Conservation (phyloP, 2,888 invertebrate genomes). For the Adelphocoris suturalis region DNA sequence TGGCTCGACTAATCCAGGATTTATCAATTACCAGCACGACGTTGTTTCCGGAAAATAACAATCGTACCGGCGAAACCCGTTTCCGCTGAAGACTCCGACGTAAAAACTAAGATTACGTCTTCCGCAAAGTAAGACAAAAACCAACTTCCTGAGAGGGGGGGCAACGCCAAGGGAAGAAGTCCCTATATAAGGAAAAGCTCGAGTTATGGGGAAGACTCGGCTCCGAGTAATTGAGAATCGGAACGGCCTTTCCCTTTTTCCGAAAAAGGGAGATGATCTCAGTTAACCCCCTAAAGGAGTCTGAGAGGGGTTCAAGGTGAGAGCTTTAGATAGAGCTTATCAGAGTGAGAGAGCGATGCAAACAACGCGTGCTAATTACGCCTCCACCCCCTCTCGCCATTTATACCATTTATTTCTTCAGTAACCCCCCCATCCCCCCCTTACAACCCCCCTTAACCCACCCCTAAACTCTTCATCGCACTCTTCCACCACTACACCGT, state of each 20-base stretch:
- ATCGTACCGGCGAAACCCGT: too few relatives aligned
- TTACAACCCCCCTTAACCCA: too few relatives aligned
- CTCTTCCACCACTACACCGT: background rate
- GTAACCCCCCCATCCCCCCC: background rate
- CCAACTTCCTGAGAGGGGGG: too few relatives aligned
- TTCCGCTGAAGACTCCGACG: too few relatives aligned
- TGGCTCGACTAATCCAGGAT: too few relatives aligned
- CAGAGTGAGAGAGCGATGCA: conserved; percentile 19
- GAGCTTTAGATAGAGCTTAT: conserved; percentile 46
- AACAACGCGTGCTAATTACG: conserved; percentile 62
- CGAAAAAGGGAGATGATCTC: conserved; percentile 44
- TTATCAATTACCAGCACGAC: too few relatives aligned
- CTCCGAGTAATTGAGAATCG: background rate
- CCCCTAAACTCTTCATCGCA: too few relatives aligned
- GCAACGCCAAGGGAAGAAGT: too few relatives aligned
- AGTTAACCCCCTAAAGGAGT: conserved; percentile 47
- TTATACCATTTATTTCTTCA: background rate
- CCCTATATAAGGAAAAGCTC: background rate
- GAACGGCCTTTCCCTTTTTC: background rate
- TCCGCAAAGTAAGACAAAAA: too few relatives aligned
- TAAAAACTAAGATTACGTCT: too few relatives aligned
- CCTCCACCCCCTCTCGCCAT: background rate
- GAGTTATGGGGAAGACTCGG: background rate
- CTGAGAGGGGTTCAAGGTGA: conserved; percentile 47
- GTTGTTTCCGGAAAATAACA: too few relatives aligned